Conservation (phyloP, 2,888 invertebrate species). For the Sphaeridia pumilis region DNA sequence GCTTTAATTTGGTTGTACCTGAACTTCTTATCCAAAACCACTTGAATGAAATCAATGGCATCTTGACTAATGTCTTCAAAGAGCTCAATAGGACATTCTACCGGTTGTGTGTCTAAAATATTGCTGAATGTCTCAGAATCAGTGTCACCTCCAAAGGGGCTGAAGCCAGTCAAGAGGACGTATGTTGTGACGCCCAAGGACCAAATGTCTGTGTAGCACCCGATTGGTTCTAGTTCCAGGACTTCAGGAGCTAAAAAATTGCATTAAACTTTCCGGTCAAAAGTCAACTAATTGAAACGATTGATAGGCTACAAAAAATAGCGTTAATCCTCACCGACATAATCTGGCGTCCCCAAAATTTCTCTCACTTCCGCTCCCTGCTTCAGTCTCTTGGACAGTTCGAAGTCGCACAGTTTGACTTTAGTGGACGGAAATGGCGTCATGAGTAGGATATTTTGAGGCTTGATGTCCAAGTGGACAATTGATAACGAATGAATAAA, state of each 20-base stretch:
- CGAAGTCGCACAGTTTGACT: conserved; percentile 35
- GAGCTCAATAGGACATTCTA: conserved; percentile 55
- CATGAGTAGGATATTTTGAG: conserved; percentile 46
- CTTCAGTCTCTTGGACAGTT: conserved; percentile 42
- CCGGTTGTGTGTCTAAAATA: conserved; percentile 47
- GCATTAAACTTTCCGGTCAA: no score
- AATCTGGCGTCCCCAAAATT: conserved; percentile 86
- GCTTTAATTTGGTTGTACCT: background rate
- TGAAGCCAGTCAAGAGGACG: conserved; percentile 54
- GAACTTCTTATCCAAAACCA: conserved; percentile 48
- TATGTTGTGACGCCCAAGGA: conserved; percentile 55
- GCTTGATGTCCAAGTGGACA: conserved; percentile 51
- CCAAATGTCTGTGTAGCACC: conserved; percentile 56
- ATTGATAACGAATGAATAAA: conserved; percentile 48
- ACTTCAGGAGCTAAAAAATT: conserved; percentile 54
- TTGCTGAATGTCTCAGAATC: conserved; percentile 57
- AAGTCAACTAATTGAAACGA: no score
- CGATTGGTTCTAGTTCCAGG: conserved; percentile 54
- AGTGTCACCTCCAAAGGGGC: conserved; percentile 55
- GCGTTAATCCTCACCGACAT: conserved; percentile 43
- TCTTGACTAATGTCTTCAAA: conserved; percentile 49
- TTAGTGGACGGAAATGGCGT: conserved; percentile 27
- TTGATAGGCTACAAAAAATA: no score
- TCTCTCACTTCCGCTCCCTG: conserved; percentile 53
- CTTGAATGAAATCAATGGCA: conserved; percentile 48